phyloP scores from a whole-genome alignment of 1,140 invertebrate species.

The Diabrotica virgifera region DNA sequence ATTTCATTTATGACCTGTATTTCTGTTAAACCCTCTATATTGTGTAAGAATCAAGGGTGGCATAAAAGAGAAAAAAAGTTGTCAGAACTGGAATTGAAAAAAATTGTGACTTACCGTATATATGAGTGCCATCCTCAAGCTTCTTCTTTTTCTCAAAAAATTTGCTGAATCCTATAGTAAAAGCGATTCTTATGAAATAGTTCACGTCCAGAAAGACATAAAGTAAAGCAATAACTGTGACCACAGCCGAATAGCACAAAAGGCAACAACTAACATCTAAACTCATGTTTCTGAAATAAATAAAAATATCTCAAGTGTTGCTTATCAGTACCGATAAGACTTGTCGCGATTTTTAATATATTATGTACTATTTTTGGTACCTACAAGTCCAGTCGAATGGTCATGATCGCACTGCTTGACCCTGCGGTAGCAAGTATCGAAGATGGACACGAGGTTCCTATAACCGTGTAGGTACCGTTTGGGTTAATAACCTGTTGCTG shows the following conservation, averaged over 20 bases:
- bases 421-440: too few relatives aligned
- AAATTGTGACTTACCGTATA: slow-evolving; percentile 60
- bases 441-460: too few relatives aligned
- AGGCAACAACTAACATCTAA: slow-evolving; percentile 7
- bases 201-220: slow-evolving; percentile 75
- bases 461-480: too few relatives aligned
- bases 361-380: too few relatives aligned
- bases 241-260: slow-evolving; percentile 24
- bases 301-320: neutral
- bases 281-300: neutral
- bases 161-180: slow-evolving; percentile 61
- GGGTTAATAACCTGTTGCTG: too few relatives aligned
- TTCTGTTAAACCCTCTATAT: too few relatives aligned
- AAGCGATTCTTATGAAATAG: slow-evolving; percentile 67
- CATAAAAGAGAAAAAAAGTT: too few relatives aligned
- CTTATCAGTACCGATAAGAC: too few relatives aligned
- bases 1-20: too few relatives aligned
- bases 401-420: too few relatives aligned
- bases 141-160: slow-evolving; percentile 66
- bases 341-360: too few relatives aligned
- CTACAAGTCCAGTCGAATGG: too few relatives aligned
- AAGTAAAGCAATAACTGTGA: slow-evolving; percentile 51
- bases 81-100: neutral
- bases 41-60: neutral
- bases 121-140: slow-evolving; percentile 63